Conservation (phyloP, 2,797 vertebrate species). For the Silurus lanzhouensis region DNA sequence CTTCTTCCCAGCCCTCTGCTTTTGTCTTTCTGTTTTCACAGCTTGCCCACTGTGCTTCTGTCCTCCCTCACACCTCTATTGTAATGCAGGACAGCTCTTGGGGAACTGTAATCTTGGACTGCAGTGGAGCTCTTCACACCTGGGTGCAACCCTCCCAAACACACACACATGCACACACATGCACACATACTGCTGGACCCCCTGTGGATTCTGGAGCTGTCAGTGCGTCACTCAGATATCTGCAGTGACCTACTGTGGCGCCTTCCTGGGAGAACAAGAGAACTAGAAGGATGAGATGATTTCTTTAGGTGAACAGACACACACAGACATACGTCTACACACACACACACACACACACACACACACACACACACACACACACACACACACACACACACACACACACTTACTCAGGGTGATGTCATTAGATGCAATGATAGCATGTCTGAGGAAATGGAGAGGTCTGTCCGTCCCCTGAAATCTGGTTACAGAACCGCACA, state of each 20-base stretch:
- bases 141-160: conserved; percentile 48
- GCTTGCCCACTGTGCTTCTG: conserved; percentile 54
- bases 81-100: conserved; percentile 53
- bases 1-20: conserved; percentile 41
- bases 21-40: conserved; percentile 63
- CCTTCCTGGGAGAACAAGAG: conserved; percentile 18
- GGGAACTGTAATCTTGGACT: conserved; percentile 59
- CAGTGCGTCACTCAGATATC: conserved; percentile 44
- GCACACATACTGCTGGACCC: conserved; percentile 16
- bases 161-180: conserved; percentile 11
- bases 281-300: conserved; percentile 8
- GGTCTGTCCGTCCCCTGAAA: neutral
- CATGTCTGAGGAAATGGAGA: conserved; percentile 32
- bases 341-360: conserved; percentile 23
- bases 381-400: conserved; percentile 20
- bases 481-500: conserved; percentile 11
- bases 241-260: conserved; percentile 39
- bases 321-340: neutral
- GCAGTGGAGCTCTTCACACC: conserved; percentile 65
- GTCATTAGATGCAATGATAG: conserved; percentile 42
- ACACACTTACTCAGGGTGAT: conserved; percentile 34
- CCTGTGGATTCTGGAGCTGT: conserved; percentile 21
- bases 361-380: neutral
- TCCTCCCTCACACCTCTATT: conserved; percentile 63
- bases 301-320: conserved; percentile 22